Evolutionary conservation across 1,140 invertebrate genomes (phyloP), one percentile per base, ranked within the genome.

Genomic region (Macrotrachela quadricornifera): DNA sequence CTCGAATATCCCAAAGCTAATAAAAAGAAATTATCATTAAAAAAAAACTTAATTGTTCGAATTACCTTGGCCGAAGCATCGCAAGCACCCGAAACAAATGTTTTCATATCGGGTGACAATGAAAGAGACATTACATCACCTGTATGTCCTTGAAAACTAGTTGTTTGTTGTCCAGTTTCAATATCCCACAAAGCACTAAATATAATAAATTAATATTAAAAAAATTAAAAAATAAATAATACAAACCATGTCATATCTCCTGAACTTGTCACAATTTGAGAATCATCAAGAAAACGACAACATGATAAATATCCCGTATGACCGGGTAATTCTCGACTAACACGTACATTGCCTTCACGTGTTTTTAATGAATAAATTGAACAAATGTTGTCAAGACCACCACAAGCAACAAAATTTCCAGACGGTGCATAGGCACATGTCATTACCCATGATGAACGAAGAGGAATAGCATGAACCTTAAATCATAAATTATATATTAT

Each of bases 381-480:
- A 76, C 90, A 95, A 69, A 95, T 94, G 75, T 96, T 96, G 73
- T 96, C 90, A 60, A 96, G 76, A 60, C 90, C 90, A 63, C 90
- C 90, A 75, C 88, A 96, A 37, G 90, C 90, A 54, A 95, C 90
- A 69, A 84, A 95, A 64, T 81, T 87, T 59, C 88, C 88, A 44
- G 85, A 88, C 45, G 90, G 90, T 52, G 90, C 90, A 73, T 96
- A 96, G 62, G 90, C 88, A 78, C 90, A 96, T 46, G 90, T 95
- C 90, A 96, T 96, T 56, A 95, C 90, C 90, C 90, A 96, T 62
- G 85, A 88, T 43, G 87, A 92, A 63, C 88, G 81, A 62, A 96
- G 74, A 59, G 88, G 88, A 70, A 95, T 94, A 60, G 88, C 88
- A 73, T 95, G 88, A 65, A 94, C 73, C 21, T n/a, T n/a, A n/a